Conservation (phyloP, 1,140 invertebrate genomes). For the Phthorimaea operculella region DNA sequence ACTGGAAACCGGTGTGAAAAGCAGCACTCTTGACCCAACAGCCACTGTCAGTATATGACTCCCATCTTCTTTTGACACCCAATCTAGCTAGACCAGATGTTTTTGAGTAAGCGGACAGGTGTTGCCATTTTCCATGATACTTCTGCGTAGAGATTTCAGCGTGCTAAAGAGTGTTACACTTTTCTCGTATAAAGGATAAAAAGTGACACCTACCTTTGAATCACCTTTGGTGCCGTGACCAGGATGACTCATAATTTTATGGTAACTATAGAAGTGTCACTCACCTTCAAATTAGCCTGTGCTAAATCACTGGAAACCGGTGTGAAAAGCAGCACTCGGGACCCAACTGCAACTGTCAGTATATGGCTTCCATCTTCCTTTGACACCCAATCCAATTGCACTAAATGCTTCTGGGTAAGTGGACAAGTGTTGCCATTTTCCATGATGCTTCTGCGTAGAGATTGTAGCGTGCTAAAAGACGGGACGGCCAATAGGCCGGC, state of each 20-base stretch:
- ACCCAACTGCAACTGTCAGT: constrained; percentile 95
- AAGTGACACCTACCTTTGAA: no score
- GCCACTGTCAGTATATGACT: constrained; percentile 97
- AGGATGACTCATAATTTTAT: background rate
- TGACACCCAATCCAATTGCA: constrained; percentile 98
- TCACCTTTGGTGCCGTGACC: background rate
- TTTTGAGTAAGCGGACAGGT: constrained; percentile 89
- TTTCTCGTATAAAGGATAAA: no score
- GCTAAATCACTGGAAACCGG: constrained; percentile 90
- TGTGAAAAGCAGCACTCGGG: constrained; percentile 88
- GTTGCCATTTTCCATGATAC: constrained; percentile 91
- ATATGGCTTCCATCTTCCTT: constrained; percentile 99
- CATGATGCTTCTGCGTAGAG: constrained; percentile 86
- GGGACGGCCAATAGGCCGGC: constrained; percentile 85
- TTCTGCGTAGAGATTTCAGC: constrained; percentile 87
- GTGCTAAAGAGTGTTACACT: no score
- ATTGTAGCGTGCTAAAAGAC: constrained; percentile 92
- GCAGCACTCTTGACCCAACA: constrained; percentile 90
- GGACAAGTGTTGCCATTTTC: constrained; percentile 92
- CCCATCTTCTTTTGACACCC: constrained; percentile 99
- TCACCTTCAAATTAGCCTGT: constrained; percentile 86
- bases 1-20: constrained; percentile 87
- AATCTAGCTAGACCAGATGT: constrained; percentile 94
- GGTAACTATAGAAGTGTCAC: constrained; percentile 9
- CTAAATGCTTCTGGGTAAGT: constrained; percentile 86